Evolutionary conservation across 2,797 vertebrate genomes (phyloP), one percentile per base, ranked within the genome.

Genomic region (Erethizon dorsatum): DNA sequence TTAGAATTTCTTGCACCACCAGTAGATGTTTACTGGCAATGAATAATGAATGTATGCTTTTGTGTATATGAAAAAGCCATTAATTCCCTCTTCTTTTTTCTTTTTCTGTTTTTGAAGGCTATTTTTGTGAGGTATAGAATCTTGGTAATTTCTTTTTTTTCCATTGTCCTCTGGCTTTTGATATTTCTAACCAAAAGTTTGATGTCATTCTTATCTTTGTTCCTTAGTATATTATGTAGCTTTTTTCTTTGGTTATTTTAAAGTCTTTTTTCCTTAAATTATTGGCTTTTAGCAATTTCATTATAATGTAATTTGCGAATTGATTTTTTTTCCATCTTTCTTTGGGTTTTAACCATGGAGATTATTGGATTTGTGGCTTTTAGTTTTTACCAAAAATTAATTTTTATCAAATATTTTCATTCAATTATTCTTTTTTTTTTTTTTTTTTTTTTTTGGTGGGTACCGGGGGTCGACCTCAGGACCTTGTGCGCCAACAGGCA

Each of bases 171-270:
- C 18, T 56, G 24, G 37, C 8, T 93, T 85, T 54, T 18, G 71
- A 28, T 89, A 10, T 85, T 96, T 90, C 37, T 75, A 41, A 50
- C 7, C 33, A 52, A 78, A 84, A 84, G n/a, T 78, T 88, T 80
- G 17, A 28, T 56, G 28, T 69, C 31, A 37, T n/a, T 86, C 7
- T 89, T 79, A 79, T 45, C 8, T 85, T 90, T 85, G 41, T 45
- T 93, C 20, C 41, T 67, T 87, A 52, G 9, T 67, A 33, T 59
- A 28, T 82, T 33, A 80, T 90, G 7, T 80, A 31, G 77, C 2
- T 18, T 69, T 95, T 56, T 92, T 28, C 61, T 93, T 26, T 65
- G 73, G 37, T 90, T 69, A 78, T 79, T 85, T 67, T n/a, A n/a
- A 65, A 52, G 6, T 28, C 41, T 67, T 83, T 69, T 59, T 52